Conservation (phyloP, 2,113 vertebrate species). For the Zosterops lateralis region DNA sequence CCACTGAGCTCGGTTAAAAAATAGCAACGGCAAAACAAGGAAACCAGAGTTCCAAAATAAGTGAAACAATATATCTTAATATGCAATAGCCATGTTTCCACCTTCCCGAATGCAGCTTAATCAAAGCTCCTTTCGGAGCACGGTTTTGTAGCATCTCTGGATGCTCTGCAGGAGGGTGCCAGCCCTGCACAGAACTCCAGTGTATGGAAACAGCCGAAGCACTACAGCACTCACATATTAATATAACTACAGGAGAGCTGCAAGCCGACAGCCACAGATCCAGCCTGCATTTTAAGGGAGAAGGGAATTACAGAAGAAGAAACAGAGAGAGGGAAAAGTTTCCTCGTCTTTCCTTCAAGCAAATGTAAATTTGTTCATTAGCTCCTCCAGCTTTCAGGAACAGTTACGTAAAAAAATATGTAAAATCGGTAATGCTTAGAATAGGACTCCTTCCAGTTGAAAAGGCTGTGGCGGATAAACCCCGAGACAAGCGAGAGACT, state of each 20-base stretch:
- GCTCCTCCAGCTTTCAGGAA: not conserved
- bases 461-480: not conserved
- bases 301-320: not conserved
- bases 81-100: not conserved
- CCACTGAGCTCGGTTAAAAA: not conserved
- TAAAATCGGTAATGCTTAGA: not conserved
- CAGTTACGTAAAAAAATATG: not conserved
- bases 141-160: not conserved
- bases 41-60: not conserved
- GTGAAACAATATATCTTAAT: not conserved
- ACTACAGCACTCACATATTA: not conserved
- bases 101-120: not conserved
- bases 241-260: not conserved
- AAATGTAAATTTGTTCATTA: not conserved
- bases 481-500: not conserved
- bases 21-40: not conserved
- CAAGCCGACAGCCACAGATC: not conserved
- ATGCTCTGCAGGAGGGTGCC: not conserved
- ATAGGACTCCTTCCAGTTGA: not conserved
- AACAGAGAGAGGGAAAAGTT: not conserved
- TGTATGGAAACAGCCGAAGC: not conserved
- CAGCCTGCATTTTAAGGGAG: not conserved
- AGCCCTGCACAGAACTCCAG: not conserved
- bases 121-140: not conserved
- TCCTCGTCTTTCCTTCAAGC: not conserved